phyloP scores from a whole-genome alignment of 2,888 invertebrate species.

The Thymelicus sylvestris region DNA sequence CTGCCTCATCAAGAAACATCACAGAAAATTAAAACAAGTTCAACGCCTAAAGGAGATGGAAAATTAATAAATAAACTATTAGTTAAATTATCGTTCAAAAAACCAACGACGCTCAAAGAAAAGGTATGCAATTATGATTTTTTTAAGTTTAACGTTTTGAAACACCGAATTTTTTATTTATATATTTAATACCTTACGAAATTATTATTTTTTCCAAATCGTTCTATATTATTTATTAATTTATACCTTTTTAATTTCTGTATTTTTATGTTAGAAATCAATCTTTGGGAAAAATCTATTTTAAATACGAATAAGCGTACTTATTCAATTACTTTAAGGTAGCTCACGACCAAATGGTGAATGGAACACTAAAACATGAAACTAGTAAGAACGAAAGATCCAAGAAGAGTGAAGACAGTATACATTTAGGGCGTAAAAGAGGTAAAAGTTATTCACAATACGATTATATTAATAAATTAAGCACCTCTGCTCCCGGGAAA shows the following conservation, averaged over 20 bases:
- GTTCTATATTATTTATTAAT: too few species aligned
- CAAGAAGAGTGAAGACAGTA: neutral
- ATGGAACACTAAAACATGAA: conserved; percentile 14
- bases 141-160: neutral
- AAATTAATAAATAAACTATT: neutral
- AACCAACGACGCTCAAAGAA: neutral
- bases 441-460: neutral
- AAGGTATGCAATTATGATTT: conserved; percentile 22
- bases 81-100: conserved; percentile 17
- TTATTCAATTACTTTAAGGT: conserved; percentile 39
- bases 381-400: neutral
- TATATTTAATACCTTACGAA: too few species aligned
- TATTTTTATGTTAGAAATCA: too few species aligned
- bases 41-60: neutral
- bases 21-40: neutral
- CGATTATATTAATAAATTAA: too few species aligned
- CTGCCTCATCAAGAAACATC: neutral
- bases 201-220: too few species aligned
- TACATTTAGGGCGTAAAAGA: neutral
- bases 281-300: too few species aligned
- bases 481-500: too few species aligned
- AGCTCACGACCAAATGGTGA: conserved; percentile 22
- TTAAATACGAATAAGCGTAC: conserved; percentile 9
- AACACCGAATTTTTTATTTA: too few species aligned
- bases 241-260: too few species aligned